Evolutionary conservation across 2,888 invertebrate species (phyloP).

Genomic region (Ormyrus nitidulus): DNA sequence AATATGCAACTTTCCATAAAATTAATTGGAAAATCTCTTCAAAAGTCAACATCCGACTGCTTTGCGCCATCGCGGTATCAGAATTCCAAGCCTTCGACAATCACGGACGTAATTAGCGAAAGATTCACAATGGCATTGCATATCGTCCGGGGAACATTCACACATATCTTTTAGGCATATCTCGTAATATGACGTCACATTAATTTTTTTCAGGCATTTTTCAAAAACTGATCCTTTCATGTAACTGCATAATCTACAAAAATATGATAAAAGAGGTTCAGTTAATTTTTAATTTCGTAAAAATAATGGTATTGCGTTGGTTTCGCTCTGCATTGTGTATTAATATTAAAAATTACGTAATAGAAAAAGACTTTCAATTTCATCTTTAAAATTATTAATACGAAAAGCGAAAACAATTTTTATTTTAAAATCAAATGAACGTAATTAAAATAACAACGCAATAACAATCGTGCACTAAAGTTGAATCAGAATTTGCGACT

Average conservation of each 20-base stretch:
- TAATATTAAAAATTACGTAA: neutral
- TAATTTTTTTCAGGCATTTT: constrained; percentile 86
- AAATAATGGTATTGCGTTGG: no score
- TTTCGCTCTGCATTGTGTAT: no score
- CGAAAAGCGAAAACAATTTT: no score
- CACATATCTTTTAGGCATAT: constrained; percentile 93
- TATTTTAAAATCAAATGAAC: no score
- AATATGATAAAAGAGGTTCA: neutral
- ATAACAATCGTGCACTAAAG: no score
- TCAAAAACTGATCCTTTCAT: constrained; percentile 78
- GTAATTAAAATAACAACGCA: no score
- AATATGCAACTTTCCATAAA: no score
- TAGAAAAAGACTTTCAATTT: neutral
- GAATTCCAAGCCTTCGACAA: constrained; percentile 86
- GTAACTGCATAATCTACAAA: constrained; percentile 47
- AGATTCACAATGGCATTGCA: constrained; percentile 89
- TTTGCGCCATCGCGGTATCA: constrained; percentile 83
- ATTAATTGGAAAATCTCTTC: no score
- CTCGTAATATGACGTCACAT: constrained; percentile 88
- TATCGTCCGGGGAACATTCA: constrained; percentile 85
- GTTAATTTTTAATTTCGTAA: neutral
- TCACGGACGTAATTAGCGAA: constrained; percentile 92
- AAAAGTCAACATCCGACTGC: constrained; percentile 79
- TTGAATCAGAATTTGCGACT: no score
- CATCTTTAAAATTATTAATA: neutral